These are phyloP conservation scores for Drymodes brunneopygia DNA, from an alignment of 2,113 vertebrate species.

Conservation along the genomic window DNA sequence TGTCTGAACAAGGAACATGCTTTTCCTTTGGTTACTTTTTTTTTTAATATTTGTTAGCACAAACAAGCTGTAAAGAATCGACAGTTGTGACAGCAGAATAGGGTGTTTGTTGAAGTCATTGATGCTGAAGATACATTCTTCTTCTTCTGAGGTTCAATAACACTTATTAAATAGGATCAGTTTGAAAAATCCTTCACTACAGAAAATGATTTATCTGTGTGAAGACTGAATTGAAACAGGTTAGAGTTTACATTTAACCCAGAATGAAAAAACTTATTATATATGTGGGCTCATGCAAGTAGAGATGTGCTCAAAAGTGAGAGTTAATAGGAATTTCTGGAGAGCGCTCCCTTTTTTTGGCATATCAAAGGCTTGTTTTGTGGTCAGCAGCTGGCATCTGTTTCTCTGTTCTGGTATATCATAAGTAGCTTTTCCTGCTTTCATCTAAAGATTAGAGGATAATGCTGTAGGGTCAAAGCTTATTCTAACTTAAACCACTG, in stretches of 20 bases:
- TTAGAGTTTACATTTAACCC: not conserved
- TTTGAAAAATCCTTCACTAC: not conserved
- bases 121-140: not conserved
- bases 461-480: not conserved
- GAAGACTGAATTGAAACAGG: not conserved
- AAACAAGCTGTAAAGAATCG: not conserved
- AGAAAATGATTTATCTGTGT: not conserved
- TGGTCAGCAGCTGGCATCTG: slow-evolving; percentile 10
- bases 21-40: not conserved
- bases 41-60: not conserved
- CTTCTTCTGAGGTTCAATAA: not conserved
- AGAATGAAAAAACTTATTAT: not conserved
- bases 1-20: not conserved
- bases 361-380: not conserved
- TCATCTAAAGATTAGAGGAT: slow-evolving; percentile 13
- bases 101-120: not conserved
- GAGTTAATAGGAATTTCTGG: not conserved
- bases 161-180: not conserved
- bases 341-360: not conserved
- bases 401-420: not conserved
- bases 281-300: not conserved
- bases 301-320: not conserved
- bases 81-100: not conserved
- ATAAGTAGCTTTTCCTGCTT: slow-evolving; percentile 35
- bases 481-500: not conserved